Evolutionary conservation across 2,797 vertebrate species (phyloP).

Genomic region (Calcarius lapponicus): DNA sequence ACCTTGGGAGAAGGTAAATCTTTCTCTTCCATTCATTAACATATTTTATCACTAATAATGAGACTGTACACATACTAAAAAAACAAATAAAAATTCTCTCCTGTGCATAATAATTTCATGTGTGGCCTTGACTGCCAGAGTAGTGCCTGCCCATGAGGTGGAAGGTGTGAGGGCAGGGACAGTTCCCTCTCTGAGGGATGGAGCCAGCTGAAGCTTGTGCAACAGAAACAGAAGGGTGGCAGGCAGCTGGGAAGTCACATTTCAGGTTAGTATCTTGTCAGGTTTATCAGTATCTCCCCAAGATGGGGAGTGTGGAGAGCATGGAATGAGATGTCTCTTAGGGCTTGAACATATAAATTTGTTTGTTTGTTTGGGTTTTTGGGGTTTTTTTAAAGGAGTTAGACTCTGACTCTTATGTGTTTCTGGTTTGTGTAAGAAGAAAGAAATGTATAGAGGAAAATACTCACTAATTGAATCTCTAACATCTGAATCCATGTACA

Average conservation of each 20-base stretch:
- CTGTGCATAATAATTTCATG: not conserved
- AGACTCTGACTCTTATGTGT: not conserved
- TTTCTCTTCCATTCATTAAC: not conserved
- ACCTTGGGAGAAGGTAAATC: not conserved
- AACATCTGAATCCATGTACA: not conserved
- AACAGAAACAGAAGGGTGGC: not conserved
- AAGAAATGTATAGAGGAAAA: not conserved
- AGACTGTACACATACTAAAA: not conserved
- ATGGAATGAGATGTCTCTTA: not conserved
- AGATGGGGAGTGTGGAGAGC: not conserved
- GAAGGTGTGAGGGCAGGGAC: not conserved
- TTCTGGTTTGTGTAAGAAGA: not conserved
- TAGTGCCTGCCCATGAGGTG: not conserved
- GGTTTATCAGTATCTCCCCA: not conserved
- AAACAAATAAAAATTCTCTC: not conserved
- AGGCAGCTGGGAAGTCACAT: not conserved
- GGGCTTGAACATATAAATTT: not conserved
- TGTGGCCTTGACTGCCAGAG: not conserved
- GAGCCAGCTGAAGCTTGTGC: not conserved
- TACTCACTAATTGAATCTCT: not conserved
- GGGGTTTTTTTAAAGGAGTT: not conserved
- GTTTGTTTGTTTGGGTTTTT: not conserved
- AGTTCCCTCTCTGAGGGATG: not conserved
- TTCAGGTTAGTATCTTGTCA: not conserved
- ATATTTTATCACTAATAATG: not conserved